Percentiles rank a stretch among this genome's conserved stretches.
Evolutionary conservation across 1,140 invertebrate species (phyloP).

Genomic region (Drosophila nigrodunni): DNA sequence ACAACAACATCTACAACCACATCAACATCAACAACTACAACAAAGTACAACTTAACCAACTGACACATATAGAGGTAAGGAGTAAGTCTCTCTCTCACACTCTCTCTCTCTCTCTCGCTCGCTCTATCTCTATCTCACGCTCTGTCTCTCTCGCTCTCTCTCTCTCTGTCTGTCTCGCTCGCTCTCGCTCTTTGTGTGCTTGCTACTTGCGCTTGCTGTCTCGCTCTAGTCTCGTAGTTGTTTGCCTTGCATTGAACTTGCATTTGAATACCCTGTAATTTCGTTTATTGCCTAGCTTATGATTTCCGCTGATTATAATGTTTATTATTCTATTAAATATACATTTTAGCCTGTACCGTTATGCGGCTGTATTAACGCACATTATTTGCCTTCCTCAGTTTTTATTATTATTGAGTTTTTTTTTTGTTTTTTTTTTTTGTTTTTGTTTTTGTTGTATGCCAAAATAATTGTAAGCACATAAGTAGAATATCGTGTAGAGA

Average conservation of each 20-base stretch:
- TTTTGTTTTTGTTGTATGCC: neutral
- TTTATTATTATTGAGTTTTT: neutral
- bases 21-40: slow-evolving; percentile 18
- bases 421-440: neutral
- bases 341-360: slow-evolving; percentile 35
- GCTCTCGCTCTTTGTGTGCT: neutral
- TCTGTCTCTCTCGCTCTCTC: slow-evolving; percentile 11
- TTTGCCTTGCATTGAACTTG: slow-evolving; percentile 11
- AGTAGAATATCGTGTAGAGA: slow-evolving; percentile 7
- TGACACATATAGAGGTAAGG: slow-evolving; percentile 75
- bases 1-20: slow-evolving; percentile 29
- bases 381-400: slow-evolving; percentile 4
- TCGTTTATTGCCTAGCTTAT: slow-evolving; percentile 21
- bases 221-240: slow-evolving; percentile 29
- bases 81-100: slow-evolving; percentile 66
- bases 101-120: slow-evolving; percentile 21
- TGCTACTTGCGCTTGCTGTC: slow-evolving; percentile 1
- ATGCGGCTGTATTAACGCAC: slow-evolving; percentile 4
- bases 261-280: no score
- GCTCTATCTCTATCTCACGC: slow-evolving; percentile 16
- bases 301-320: slow-evolving; percentile 11
- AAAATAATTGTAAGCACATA: slow-evolving; percentile 3
- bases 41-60: slow-evolving; percentile 35
- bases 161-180: slow-evolving; percentile 14
- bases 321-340: slow-evolving; percentile 26